Percentiles rank a stretch among this genome's conserved stretches.
Evolutionary conservation across 2,113 vertebrate genomes (phyloP).

Genomic region (Daphoenositta chrysoptera): DNA sequence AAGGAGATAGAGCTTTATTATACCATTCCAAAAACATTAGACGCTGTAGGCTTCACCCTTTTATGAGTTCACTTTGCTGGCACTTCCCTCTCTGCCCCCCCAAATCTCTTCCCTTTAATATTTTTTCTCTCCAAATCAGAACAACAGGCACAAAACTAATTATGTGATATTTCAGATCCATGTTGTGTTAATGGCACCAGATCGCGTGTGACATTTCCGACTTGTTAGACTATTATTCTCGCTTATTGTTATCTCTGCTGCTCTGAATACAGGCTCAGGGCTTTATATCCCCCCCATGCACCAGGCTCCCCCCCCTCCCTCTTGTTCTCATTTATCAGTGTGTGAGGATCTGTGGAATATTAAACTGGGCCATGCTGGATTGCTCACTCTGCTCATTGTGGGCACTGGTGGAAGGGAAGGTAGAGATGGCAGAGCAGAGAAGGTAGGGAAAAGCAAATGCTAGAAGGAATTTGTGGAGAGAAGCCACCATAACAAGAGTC

Average conservation of each 20-base stretch:
- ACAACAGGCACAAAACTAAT: slow-evolving; percentile 76
- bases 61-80: slow-evolving; percentile 45
- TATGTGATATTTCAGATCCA: slow-evolving; percentile 77
- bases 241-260: slow-evolving; percentile 70
- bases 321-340: slow-evolving; percentile 42
- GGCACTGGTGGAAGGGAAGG: not conserved
- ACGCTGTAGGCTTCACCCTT: slow-evolving; percentile 37
- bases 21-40: slow-evolving; percentile 60
- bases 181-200: slow-evolving; percentile 72
- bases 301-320: not conserved
- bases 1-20: slow-evolving; percentile 68
- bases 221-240: slow-evolving; percentile 75
- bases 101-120: slow-evolving; percentile 41
- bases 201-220: slow-evolving; percentile 71
- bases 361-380: slow-evolving; percentile 19
- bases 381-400: not conserved
- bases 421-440: not conserved
- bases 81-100: slow-evolving; percentile 8
- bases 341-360: slow-evolving; percentile 32
- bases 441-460: not conserved
- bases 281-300: slow-evolving; percentile 32
- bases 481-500: not conserved
- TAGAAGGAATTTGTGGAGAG: not conserved
- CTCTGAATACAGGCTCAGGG: slow-evolving; percentile 52
- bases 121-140: slow-evolving; percentile 66